A percentile compares a stretch with the other conserved stretches of the same genome.
Conservation (phyloP, 2,888 invertebrate species). For the Mesorhabditis sp. region DNA sequence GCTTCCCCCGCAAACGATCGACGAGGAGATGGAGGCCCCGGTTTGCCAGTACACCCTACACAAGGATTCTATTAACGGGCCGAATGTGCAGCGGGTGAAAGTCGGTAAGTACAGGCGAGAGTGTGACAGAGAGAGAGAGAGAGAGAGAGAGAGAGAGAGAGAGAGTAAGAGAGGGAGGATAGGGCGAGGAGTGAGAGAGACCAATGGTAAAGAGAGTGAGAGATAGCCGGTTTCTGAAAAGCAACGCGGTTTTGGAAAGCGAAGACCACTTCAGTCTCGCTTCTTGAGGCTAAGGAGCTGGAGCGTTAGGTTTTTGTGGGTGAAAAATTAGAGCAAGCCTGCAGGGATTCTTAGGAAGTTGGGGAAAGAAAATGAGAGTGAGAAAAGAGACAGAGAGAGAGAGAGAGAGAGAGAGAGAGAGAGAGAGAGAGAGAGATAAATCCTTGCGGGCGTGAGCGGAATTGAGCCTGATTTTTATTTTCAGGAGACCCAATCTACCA, state of each 20-base stretch:
- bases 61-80: slow-evolving; percentile 51
- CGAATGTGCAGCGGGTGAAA: slow-evolving; percentile 37
- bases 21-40: slow-evolving; percentile 36
- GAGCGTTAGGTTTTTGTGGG: too few relatives aligned
- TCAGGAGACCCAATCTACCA: slow-evolving; percentile 53
- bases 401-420: too few relatives aligned
- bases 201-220: not conserved
- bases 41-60: slow-evolving; percentile 50
- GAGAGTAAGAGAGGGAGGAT: not conserved
- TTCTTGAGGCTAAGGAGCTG: too few relatives aligned
- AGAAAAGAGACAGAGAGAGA: too few relatives aligned
- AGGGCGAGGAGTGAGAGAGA: not conserved
- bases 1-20: slow-evolving; percentile 32
- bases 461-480: not conserved
- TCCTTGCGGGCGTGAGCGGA: too few relatives aligned
- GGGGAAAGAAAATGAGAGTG: too few relatives aligned
- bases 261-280: too few relatives aligned
- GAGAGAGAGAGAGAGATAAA: too few relatives aligned
- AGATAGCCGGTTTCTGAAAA: not conserved
- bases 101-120: slow-evolving; percentile 14
- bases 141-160: not conserved
- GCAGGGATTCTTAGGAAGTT: too few relatives aligned
- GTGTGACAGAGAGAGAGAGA: not conserved
- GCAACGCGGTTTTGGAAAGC: too few relatives aligned
- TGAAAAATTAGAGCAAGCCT: too few relatives aligned